These are phyloP conservation scores for Onthophagus taurus DNA, from an alignment of 1,140 invertebrate species.

Conservation along the genomic window DNA sequence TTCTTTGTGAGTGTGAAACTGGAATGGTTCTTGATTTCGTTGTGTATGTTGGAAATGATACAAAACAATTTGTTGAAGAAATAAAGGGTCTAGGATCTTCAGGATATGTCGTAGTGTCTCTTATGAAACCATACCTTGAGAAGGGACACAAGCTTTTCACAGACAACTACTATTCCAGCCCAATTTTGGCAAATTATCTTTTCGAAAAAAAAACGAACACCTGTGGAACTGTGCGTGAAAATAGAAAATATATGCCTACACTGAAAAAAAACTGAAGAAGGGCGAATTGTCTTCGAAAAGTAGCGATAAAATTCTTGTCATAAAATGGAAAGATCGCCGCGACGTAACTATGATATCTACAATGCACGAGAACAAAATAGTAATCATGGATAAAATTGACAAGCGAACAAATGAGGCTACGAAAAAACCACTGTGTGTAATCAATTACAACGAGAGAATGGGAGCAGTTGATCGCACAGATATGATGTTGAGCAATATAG, in stretches of 20 bases:
- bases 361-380: constrained; percentile 22
- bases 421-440: constrained; percentile 25
- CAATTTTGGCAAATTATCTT: constrained; percentile 24
- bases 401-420: constrained; percentile 6
- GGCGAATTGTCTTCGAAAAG: constrained; percentile 1
- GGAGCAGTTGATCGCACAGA: constrained; percentile 31
- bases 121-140: constrained; percentile 27
- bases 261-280: constrained; percentile 23
- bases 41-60: constrained; percentile 20
- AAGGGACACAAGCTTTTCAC: constrained; percentile 33
- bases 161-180: constrained; percentile 37
- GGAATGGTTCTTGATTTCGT: constrained; percentile 26
- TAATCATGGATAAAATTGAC: constrained; percentile 5
- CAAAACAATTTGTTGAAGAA: background rate
- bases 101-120: constrained; percentile 30
- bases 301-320: constrained; percentile 22
- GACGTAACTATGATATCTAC: constrained; percentile 31
- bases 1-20: constrained; percentile 21
- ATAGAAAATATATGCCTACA: constrained; percentile 18
- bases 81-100: constrained; percentile 16
- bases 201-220: constrained; percentile 26
- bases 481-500: constrained; percentile 25
- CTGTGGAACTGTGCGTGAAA: constrained; percentile 29
- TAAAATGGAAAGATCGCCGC: constrained; percentile 29
- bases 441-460: constrained; percentile 33